A percentile compares a stretch with the other conserved stretches of the same genome.
Evolutionary conservation across 2,797 vertebrate genomes (phyloP).

Genomic region (Okamejei kenojei): DNA sequence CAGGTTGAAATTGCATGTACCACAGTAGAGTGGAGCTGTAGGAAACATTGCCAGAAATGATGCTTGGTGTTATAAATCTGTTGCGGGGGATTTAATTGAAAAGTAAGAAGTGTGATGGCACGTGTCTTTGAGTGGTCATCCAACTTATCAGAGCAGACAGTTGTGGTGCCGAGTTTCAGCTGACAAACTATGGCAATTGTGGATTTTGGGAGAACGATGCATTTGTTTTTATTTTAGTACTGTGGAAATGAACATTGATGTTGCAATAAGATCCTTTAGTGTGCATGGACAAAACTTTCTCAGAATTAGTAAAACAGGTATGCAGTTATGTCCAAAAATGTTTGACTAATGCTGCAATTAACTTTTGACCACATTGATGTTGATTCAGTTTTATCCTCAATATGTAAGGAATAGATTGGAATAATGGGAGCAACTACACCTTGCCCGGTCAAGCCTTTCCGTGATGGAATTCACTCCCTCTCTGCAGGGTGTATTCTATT

Average conservation of each 20-base stretch:
- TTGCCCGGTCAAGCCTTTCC: too few species aligned
- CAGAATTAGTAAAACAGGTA: not conserved
- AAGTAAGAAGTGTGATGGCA: not conserved
- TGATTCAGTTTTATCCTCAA: not conserved
- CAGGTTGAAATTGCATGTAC: constrained; percentile 5
- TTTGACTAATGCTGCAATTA: not conserved
- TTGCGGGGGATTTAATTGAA: constrained; percentile 1
- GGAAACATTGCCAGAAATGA: not conserved
- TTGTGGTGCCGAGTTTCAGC: not conserved
- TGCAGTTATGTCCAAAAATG: not conserved
- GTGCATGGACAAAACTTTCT: not conserved
- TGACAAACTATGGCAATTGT: not conserved
- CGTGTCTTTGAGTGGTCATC: not conserved
- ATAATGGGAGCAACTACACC: too few species aligned
- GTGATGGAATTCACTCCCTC: too few species aligned
- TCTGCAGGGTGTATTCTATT: not conserved
- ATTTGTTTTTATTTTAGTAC: not conserved
- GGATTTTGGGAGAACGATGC: not conserved
- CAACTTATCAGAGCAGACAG: not conserved
- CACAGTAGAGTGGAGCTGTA: not conserved
- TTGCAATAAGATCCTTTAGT: not conserved
- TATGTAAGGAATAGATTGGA: too few species aligned
- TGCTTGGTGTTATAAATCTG: not conserved
- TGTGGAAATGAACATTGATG: not conserved
- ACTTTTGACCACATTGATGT: not conserved